These are phyloP conservation scores for Folsomia candida DNA, from an alignment of 2,888 invertebrate species.

Conservation along the genomic window DNA sequence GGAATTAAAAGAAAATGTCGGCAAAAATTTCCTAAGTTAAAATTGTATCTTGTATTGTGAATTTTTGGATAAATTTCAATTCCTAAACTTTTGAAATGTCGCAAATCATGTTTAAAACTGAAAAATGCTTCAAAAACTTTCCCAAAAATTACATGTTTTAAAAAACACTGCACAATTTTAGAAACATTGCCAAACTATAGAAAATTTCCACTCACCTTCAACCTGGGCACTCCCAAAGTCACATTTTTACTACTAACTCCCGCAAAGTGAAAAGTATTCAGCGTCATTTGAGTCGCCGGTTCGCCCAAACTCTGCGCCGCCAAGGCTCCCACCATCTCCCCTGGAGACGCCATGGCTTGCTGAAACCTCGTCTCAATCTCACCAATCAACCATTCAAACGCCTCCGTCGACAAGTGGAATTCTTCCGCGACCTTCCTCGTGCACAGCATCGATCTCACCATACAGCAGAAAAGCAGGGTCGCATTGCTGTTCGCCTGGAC, in stretches of 20 bases:
- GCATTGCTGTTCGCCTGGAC: too few relatives aligned
- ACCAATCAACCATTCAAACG: constrained; percentile 63
- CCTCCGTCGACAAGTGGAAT: constrained; percentile 58
- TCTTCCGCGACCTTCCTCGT: constrained; percentile 60
- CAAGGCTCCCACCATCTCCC: constrained; percentile 61
- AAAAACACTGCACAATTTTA: too few relatives aligned
- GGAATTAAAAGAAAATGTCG: too few relatives aligned
- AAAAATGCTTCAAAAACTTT: too few relatives aligned
- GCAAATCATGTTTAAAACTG: too few relatives aligned
- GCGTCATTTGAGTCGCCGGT: constrained; percentile 59
- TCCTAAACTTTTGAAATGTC: too few relatives aligned
- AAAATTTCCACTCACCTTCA: too few relatives aligned
- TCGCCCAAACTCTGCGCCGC: constrained; percentile 61
- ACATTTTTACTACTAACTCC: constrained; percentile 61
- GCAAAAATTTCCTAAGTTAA: too few relatives aligned
- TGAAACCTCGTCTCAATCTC: constrained; percentile 62
- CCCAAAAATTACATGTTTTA: neutral
- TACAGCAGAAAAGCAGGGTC: constrained; percentile 60
- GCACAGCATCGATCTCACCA: constrained; percentile 59
- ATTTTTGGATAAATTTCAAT: too few relatives aligned
- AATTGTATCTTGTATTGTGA: too few relatives aligned
- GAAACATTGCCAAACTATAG: too few relatives aligned
- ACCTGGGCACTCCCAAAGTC: constrained; percentile 59
- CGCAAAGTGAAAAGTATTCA: constrained; percentile 61
- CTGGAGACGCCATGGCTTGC: constrained; percentile 56